Base-by-base conservation (phyloP, 2,797 vertebrate genomes). In the Pangasius macronema region DNA sequence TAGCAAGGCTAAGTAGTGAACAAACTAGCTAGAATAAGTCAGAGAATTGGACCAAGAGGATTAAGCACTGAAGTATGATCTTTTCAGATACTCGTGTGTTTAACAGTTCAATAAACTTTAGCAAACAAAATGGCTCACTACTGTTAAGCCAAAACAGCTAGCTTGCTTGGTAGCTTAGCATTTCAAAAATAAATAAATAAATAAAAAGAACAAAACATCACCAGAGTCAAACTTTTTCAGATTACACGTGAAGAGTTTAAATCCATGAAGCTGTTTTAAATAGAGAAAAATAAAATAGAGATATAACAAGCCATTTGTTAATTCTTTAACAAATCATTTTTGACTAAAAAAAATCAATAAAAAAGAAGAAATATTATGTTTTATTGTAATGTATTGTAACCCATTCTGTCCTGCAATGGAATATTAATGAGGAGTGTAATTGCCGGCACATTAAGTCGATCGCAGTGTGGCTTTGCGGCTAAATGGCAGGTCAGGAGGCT, bases 401-500 rank as follows among this genome's bases (percentile, higher is more conserved):
- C 13, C 82, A 3, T 1, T 14, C 9, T 18, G 63, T 36, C 24
- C 70, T 55, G 33, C 16, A 33, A 16, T 11, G 27, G 49, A 57
- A 24, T 33, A 14, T 46, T 27, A 76, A 39, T 4, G 14, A 72
- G 33, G 22, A 55, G 51, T 0, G 14, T 53, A 76, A 67, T 30
- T 22, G 59, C 51, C 7, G 14, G 5, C 9, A 13, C 65, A 42
- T 57, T 30, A 33, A 82, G 51, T 70, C 16, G 49, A 72, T 70
- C 36, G n/a, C 68, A 59, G 36, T 46, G 27, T 76, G 39, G 77
- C 67, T 51, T 51, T 30, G 16, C 84, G 20, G 77, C 22, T 59
- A 57, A 82, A 83, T 33, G 33, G 33, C 55, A 82, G 86, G 88
- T 88, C 87, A 85, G 87, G 59, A 72, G 83, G 76, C 63, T 81